Evolutionary conservation across 2,113 vertebrate genomes (phyloP).

Genomic region (Coptodon rendalli): DNA sequence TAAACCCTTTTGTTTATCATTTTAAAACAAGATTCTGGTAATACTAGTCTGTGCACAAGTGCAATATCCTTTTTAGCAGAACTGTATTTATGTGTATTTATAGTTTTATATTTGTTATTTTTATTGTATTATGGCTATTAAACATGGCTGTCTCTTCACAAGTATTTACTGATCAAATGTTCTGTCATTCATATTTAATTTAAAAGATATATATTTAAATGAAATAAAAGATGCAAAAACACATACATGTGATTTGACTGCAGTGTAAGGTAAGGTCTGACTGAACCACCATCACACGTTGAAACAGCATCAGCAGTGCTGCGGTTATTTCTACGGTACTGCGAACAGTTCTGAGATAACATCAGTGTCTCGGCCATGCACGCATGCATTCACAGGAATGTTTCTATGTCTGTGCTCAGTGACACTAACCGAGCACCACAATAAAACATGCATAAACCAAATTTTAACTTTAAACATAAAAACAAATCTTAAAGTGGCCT

Average conservation of each 20-base stretch:
- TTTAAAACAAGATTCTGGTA: accelerated
- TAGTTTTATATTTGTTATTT: neutral
- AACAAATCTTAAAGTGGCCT: neutral
- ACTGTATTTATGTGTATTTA: neutral
- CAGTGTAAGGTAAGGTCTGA: neutral
- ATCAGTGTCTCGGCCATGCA: neutral
- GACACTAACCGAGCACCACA: neutral
- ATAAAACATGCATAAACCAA: neutral
- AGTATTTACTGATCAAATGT: neutral
- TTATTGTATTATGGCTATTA: neutral
- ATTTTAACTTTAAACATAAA: neutral
- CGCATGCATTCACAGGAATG: neutral
- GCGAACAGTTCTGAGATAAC: neutral
- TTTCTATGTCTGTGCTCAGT: neutral
- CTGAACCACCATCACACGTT: neutral
- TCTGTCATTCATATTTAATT: neutral
- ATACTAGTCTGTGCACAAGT: neutral
- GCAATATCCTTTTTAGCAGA: neutral
- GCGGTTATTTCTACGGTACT: neutral
- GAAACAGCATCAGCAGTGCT: neutral
- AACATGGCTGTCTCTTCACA: neutral
- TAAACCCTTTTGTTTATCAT: neutral
- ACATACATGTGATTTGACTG: neutral
- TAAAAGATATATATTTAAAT: neutral
- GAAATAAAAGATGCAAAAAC: neutral